Base-by-base conservation (phyloP, 2,888 invertebrate species). In the Alloscopus bannaensis region DNA sequence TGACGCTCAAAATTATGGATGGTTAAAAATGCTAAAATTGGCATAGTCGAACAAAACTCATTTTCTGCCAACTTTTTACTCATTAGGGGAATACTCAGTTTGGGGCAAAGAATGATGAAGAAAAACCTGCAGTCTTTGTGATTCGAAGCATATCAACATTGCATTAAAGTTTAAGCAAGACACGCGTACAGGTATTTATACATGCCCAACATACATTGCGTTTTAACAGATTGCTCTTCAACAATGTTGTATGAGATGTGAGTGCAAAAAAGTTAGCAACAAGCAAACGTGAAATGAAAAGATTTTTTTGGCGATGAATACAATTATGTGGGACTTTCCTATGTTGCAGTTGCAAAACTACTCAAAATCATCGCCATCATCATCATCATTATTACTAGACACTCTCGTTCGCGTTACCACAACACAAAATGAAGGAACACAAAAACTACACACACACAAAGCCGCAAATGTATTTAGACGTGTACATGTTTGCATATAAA, bases 301-400 rank as follows among this genome's bases (percentile, higher is more conserved):
- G 11, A 36, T 66, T 45, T 47, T 24, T 40, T 11, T 18, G 55
- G 22, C 36, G 31, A 13, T 42, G 22, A 45, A 18, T 22, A 36
- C 16, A 24, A 29, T 18, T 28, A 65, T 64, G 24, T 60, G 50
- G 70, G 65, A 40, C 40, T 76, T 66, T 50, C 47, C 75, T 76
- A 60, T 65, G 76, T 76, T 62, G 59, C 69, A 52, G 76, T 69
- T 76, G 20, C 45, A 24, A 29, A 8, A 40, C 8, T 42, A n/a
- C 18, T 3, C 11, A 20, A n/a, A 50, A 18, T 20, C 18, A 18
- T 20, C 20, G 13, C 13, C 13, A 8, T 36, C n/a, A 47, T 6
- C 47, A 47, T 3, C 4, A 18, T 18, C 8, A 47, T n/a, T 13
- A 13, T 47, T 24, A 20, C 28, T 28, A 18, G 57, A 28, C 40